Conservation (phyloP, 2,888 invertebrate genomes). For the Catocala sponsa region DNA sequence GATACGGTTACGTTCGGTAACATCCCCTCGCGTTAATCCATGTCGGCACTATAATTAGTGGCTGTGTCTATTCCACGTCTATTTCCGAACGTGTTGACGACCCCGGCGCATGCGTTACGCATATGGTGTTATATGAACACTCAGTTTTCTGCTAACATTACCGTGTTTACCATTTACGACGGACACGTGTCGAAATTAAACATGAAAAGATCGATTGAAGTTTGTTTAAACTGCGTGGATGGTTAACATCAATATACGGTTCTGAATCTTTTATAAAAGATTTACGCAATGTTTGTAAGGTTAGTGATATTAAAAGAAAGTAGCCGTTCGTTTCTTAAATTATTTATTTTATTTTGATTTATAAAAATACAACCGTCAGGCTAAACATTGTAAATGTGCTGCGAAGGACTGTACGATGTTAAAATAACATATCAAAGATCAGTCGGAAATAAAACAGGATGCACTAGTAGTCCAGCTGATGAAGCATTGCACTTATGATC, state of each 20-base stretch:
- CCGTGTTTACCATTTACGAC: conserved; percentile 56
- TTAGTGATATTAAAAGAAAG: conserved; percentile 7
- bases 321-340: not conserved
- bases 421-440: too few relatives aligned
- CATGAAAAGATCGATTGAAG: conserved; percentile 30
- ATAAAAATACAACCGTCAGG: too few relatives aligned
- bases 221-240: conserved; percentile 11
- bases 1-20: conserved; percentile 40
- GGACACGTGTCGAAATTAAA: conserved; percentile 49
- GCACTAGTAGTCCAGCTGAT: too few relatives aligned
- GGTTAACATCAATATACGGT: not conserved
- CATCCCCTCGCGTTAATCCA: conserved; percentile 45
- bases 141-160: conserved; percentile 61
- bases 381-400: too few relatives aligned
- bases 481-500: too few relatives aligned
- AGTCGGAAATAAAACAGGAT: too few relatives aligned
- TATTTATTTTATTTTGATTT: not conserved
- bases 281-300: not conserved
- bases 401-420: too few relatives aligned
- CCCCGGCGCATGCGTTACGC: conserved; percentile 61
- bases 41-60: conserved; percentile 70
- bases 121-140: conserved; percentile 55
- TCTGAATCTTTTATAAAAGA: not conserved
- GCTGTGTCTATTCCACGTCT: conserved; percentile 67
- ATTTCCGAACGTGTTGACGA: conserved; percentile 78